These are phyloP conservation scores for Nycticorax nycticorax DNA, from an alignment of 2,113 vertebrate genomes.

Conservation along the genomic window DNA sequence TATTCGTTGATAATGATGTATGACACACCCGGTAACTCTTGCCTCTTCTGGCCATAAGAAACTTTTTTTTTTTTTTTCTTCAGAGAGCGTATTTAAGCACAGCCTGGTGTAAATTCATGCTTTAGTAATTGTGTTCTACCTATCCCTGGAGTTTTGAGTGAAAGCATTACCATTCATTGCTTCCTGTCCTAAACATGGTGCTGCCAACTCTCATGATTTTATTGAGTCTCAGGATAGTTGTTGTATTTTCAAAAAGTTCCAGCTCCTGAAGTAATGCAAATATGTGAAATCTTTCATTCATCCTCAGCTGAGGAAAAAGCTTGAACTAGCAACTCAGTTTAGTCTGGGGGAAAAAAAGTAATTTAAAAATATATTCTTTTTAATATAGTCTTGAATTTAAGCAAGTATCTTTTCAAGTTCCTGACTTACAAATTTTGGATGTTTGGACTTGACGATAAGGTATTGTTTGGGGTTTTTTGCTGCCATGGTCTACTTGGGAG, in stretches of 20 bases:
- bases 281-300: neutral
- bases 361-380: neutral
- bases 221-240: constrained; percentile 22
- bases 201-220: constrained; percentile 22
- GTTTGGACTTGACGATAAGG: neutral
- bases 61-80: neutral
- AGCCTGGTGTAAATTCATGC: neutral
- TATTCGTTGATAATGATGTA: neutral
- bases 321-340: neutral
- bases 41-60: neutral
- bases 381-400: neutral
- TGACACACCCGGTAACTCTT: neutral
- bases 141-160: neutral
- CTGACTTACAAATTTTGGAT: neutral
- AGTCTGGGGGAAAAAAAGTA: neutral
- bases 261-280: constrained; percentile 45
- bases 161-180: constrained; percentile 12
- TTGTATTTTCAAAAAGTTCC: constrained; percentile 30
- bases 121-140: neutral
- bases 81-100: neutral
- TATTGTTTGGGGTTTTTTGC: neutral
- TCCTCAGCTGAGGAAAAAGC: neutral
- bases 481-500: neutral
- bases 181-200: constrained; percentile 9
- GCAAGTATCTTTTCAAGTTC: neutral